Evolutionary conservation across 2,797 vertebrate species (phyloP).

Genomic region (Craterocephalus amniculus): DNA sequence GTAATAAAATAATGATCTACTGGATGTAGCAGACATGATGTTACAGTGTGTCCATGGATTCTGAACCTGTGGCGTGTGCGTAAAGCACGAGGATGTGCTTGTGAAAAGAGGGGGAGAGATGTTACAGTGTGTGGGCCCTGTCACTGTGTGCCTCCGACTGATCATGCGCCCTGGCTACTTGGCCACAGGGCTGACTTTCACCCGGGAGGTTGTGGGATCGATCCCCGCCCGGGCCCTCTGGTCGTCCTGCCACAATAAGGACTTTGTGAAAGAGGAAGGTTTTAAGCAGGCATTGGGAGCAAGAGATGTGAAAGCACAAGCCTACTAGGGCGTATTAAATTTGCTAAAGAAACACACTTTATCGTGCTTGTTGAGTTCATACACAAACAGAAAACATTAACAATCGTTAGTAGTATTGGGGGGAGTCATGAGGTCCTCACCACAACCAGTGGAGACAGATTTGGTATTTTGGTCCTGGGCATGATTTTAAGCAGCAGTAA

Average conservation of each 20-base stretch:
- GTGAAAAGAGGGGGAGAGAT: no score
- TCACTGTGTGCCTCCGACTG: no score
- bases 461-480: background rate
- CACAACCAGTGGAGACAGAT: background rate
- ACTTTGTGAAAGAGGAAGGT: background rate
- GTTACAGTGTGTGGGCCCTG: no score
- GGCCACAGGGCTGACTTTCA: no score
- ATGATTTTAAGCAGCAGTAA: background rate
- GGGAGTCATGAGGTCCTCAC: slow-evolving; percentile 1
- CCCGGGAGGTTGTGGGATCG: no score
- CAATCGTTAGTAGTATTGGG: slow-evolving; percentile 5
- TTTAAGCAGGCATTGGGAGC: background rate
- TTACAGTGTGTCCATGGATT: no score
- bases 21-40: background rate
- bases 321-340: background rate
- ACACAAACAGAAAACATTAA: slow-evolving; percentile 7
- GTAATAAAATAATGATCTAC: background rate
- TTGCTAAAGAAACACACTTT: background rate
- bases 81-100: no score
- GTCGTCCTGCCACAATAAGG: no score
- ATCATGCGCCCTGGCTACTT: no score
- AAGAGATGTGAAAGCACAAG: background rate
- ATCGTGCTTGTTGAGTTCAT: slow-evolving; percentile 1
- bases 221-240: no score
- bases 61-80: no score